Percentiles rank a stretch among this genome's conserved stretches.
Conservation (phyloP, 1,140 invertebrate species). For the Pseudomyrmex sp. region DNA sequence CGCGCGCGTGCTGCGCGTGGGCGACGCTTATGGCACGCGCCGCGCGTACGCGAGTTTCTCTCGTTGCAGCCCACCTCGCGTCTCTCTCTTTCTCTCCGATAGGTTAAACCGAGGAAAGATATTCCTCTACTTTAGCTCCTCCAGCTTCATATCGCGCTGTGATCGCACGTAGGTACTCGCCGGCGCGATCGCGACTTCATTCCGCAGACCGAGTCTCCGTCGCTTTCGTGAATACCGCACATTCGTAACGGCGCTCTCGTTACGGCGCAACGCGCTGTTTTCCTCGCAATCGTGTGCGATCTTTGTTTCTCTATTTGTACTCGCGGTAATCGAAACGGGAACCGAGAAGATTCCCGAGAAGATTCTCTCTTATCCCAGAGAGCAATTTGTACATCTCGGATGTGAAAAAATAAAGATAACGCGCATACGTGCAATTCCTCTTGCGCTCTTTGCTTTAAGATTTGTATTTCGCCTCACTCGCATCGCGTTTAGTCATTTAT, state of each 20-base stretch:
- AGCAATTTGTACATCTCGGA: neutral
- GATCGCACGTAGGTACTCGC: neutral
- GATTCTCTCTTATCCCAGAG: neutral
- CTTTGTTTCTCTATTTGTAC: neutral
- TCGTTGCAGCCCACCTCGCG: neutral
- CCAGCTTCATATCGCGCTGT: slow-evolving; percentile 11
- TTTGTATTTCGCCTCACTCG: too few relatives aligned
- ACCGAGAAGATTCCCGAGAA: neutral
- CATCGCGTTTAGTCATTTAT: too few relatives aligned
- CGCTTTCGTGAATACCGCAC: slow-evolving; percentile 26
- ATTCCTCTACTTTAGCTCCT: slow-evolving; percentile 28
- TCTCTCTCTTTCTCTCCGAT: neutral
- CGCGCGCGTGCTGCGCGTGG: slow-evolving; percentile 56
- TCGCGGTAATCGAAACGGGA: slow-evolving; percentile 8
- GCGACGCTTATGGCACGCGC: slow-evolving; percentile 67
- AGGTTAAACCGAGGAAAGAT: slow-evolving; percentile 19
- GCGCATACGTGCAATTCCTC: too few relatives aligned
- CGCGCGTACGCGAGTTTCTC: slow-evolving; percentile 42
- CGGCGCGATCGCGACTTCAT: too few relatives aligned
- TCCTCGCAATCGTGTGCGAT: neutral
- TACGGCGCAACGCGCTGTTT: slow-evolving; percentile 17
- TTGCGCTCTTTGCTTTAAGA: too few relatives aligned
- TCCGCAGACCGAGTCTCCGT: neutral
- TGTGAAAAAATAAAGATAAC: too few relatives aligned
- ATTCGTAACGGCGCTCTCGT: slow-evolving; percentile 8